These are phyloP conservation scores for Aethina tumida DNA, from an alignment of 1,140 invertebrate species.

Conservation along the genomic window DNA sequence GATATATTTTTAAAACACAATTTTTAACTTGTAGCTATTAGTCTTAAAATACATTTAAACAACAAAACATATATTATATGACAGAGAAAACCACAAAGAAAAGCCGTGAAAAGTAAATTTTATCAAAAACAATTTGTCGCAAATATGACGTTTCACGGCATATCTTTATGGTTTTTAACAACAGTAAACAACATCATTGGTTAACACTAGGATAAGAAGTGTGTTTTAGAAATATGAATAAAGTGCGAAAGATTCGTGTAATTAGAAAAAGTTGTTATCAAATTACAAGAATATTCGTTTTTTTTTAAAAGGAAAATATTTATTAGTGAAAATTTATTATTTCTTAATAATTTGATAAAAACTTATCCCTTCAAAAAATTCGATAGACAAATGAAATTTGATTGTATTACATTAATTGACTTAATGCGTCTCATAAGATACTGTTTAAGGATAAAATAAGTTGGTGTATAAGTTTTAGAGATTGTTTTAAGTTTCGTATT, in stretches of 20 bases:
- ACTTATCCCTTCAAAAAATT: not conserved
- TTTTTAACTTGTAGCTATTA: too few relatives aligned
- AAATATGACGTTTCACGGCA: too few relatives aligned
- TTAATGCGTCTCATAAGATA: not conserved
- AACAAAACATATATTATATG: not conserved
- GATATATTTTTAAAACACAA: too few relatives aligned
- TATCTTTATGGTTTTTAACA: not conserved
- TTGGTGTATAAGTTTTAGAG: not conserved
- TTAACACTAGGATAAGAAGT: not conserved
- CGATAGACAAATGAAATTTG: constrained; percentile 8
- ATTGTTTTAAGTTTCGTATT: not conserved
- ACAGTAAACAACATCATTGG: not conserved
- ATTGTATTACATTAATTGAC: constrained; percentile 1
- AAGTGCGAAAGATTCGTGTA: too few relatives aligned
- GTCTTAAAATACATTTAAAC: not conserved
- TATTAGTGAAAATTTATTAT: too few relatives aligned
- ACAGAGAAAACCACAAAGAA: not conserved
- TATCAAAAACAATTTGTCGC: too few relatives aligned
- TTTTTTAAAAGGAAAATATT: not conserved
- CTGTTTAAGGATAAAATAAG: not conserved
- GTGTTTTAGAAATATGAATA: too few relatives aligned
- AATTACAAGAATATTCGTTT: not conserved
- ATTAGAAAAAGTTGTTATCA: not conserved
- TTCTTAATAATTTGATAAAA: not conserved
- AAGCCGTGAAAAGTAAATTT: not conserved